Conservation (phyloP, 2,113 vertebrate species). For the Crotalus horridus region DNA sequence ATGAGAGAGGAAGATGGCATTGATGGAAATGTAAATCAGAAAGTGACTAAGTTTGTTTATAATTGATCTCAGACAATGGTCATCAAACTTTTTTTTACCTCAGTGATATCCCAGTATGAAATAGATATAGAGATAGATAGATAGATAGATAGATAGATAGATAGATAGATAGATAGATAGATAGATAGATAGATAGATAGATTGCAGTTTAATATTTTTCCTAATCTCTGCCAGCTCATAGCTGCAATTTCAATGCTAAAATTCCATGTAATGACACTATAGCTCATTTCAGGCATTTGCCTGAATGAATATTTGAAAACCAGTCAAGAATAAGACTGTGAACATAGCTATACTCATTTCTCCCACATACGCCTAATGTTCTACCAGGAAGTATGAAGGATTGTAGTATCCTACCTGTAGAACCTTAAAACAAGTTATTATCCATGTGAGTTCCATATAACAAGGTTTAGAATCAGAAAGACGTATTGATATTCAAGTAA, state of each 20-base stretch:
- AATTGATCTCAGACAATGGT: not conserved
- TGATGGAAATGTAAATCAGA: not conserved
- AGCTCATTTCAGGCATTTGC: not conserved
- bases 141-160: too few species aligned
- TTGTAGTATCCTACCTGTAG: too few species aligned
- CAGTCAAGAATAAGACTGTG: not conserved
- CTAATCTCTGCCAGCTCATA: not conserved
- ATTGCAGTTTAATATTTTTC: not conserved
- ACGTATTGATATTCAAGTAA: too few species aligned
- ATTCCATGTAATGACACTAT: not conserved
- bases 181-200: too few species aligned
- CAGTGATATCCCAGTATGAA: not conserved
- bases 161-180: too few species aligned
- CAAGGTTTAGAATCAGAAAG: too few species aligned
- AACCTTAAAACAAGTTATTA: too few species aligned
- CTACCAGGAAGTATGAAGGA: too few species aligned
- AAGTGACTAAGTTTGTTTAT: not conserved
- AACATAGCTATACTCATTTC: not conserved
- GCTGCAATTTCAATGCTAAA: not conserved
- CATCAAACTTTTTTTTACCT: not conserved
- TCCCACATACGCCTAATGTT: too few species aligned
- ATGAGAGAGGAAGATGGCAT: not conserved
- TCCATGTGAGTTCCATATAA: too few species aligned
- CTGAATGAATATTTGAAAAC: not conserved
- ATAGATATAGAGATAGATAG: not conserved